Conservation (phyloP, 2,113 vertebrate genomes). For the Thomomys bottae region DNA sequence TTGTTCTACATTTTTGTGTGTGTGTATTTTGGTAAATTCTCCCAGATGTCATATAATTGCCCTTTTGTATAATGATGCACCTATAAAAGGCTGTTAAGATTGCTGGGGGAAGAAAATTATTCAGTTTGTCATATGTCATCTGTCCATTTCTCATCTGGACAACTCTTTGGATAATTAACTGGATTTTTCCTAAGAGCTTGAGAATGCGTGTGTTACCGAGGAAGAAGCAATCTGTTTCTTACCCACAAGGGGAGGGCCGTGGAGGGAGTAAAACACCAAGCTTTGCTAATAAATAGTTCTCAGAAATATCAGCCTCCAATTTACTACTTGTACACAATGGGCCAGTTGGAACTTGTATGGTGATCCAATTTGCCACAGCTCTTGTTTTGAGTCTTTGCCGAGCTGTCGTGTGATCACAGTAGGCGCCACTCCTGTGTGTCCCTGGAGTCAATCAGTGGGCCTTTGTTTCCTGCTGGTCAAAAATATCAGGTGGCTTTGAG, state of each 20-base stretch:
- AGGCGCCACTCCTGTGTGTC: slow-evolving; percentile 87
- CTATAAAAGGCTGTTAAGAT: slow-evolving; percentile 70
- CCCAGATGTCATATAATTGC: slow-evolving; percentile 78
- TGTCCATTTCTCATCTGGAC: slow-evolving; percentile 79
- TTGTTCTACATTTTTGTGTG: slow-evolving; percentile 71
- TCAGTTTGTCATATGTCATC: slow-evolving; percentile 73
- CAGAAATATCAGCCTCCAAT: slow-evolving; percentile 91
- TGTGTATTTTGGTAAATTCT: slow-evolving; percentile 82
- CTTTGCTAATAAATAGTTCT: slow-evolving; percentile 91
- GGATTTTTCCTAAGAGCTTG: slow-evolving; percentile 80
- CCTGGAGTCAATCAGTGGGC: slow-evolving; percentile 90
- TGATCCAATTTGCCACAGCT: slow-evolving; percentile 94
- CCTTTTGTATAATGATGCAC: slow-evolving; percentile 81
- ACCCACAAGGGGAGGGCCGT: background rate
- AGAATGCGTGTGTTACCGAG: slow-evolving; percentile 83
- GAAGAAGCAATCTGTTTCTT: slow-evolving; percentile 85
- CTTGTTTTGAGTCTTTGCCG: slow-evolving; percentile 94
- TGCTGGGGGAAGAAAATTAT: slow-evolving; percentile 28
- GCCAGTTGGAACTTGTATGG: slow-evolving; percentile 96
- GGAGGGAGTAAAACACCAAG: slow-evolving; percentile 82
- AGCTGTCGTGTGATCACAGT: slow-evolving; percentile 86
- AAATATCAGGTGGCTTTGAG: slow-evolving; percentile 91
- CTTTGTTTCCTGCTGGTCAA: slow-evolving; percentile 93
- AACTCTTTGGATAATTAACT: slow-evolving; percentile 83
- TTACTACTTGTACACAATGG: slow-evolving; percentile 92